Percentiles rank a stretch among this genome's conserved stretches.
phyloP scores from a whole-genome alignment of 2,113 vertebrate genomes.

The Phylloscopus whistleri region DNA sequence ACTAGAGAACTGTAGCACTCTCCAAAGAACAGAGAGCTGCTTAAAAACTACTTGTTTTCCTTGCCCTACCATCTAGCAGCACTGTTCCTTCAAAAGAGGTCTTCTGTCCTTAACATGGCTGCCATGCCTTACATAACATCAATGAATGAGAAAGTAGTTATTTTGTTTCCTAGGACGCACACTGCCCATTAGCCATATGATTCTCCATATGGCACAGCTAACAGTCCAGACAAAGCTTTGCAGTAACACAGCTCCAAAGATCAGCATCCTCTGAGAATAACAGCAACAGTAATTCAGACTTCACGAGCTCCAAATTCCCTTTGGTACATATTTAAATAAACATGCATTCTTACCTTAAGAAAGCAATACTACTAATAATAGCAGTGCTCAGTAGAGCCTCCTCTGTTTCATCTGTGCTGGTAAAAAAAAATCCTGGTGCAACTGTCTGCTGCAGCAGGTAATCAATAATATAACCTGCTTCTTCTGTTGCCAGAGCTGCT shows the following conservation, averaged over 20 bases:
- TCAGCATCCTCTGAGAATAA: neutral
- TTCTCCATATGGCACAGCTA: neutral
- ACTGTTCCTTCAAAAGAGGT: constrained; percentile 40
- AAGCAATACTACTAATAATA: neutral
- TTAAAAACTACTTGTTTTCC: neutral
- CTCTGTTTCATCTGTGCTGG: neutral
- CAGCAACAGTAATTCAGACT: neutral
- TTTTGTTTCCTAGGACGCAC: neutral
- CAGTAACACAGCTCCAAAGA: neutral
- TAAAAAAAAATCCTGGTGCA: neutral
- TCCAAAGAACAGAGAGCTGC: neutral
- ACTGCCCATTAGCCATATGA: neutral
- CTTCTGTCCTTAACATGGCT: constrained; percentile 52
- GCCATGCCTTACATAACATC: constrained; percentile 52
- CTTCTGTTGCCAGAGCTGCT: constrained; percentile 6
- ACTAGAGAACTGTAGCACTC: neutral
- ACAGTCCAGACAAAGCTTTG: neutral
- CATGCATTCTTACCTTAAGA: constrained; percentile 36
- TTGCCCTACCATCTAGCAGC: neutral
- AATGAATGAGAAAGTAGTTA: constrained; percentile 12
- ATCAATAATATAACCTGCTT: constrained; percentile 25
- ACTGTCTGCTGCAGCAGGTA: constrained; percentile 41
- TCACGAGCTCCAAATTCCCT: neutral
- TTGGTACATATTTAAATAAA: neutral
- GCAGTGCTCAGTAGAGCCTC: neutral